Conservation (phyloP, 2,113 vertebrate species). For the Hypomesus transpacificus region DNA sequence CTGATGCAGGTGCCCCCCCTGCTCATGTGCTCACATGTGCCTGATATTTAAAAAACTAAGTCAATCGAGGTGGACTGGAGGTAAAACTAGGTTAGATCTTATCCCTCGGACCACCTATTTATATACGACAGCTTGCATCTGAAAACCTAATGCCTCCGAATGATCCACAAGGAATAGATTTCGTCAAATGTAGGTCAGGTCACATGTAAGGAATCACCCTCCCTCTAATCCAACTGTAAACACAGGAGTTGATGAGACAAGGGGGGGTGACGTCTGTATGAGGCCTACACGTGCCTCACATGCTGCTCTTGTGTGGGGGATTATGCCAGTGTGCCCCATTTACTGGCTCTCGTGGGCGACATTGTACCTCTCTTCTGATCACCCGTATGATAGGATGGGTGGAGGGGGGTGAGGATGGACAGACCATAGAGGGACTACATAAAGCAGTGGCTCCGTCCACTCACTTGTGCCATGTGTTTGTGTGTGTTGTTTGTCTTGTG, state of each 20-base stretch:
- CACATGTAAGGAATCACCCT: conserved; percentile 57
- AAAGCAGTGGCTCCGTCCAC: conserved; percentile 28
- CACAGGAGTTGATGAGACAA: conserved; percentile 21
- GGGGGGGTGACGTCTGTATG: conserved; percentile 4
- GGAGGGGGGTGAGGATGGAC: conserved; percentile 7
- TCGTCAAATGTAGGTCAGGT: conserved; percentile 53
- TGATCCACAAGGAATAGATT: conserved; percentile 43
- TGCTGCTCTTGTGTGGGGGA: conserved; percentile 50
- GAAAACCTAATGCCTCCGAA: conserved; percentile 55
- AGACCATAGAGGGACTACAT: conserved; percentile 38
- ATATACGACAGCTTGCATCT: conserved; percentile 56
- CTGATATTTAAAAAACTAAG: neutral
- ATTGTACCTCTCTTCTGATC: conserved; percentile 21
- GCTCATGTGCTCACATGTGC: no score
- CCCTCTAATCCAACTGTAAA: conserved; percentile 51
- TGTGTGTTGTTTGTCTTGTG: conserved; percentile 15
- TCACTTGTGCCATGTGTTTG: conserved; percentile 20
- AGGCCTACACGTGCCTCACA: conserved; percentile 51
- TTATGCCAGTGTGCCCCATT: conserved; percentile 38
- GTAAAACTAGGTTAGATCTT: conserved; percentile 63
- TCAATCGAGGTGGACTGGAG: neutral
- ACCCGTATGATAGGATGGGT: conserved; percentile 4
- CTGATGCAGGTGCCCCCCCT: no score
- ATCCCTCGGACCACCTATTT: conserved; percentile 54
- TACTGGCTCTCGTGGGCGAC: neutral